Percentiles rank a stretch among this genome's conserved stretches.
These are phyloP conservation scores for Perognathus longimembris DNA, from an alignment of 2,113 vertebrate genomes.

Conservation along the genomic window DNA sequence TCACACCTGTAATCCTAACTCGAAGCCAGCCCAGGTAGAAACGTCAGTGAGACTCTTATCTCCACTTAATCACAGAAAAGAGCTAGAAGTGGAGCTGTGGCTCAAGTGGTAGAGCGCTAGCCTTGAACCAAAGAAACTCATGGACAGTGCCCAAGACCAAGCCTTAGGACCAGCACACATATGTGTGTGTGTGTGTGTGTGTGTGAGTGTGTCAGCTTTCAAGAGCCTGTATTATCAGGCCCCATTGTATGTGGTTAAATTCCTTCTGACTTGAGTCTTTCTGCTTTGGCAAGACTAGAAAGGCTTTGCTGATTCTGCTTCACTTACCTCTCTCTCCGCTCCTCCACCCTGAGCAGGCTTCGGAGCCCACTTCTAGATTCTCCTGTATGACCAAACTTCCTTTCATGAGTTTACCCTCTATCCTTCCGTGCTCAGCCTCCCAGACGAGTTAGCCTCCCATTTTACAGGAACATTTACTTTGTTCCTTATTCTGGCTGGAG, in stretches of 20 bases:
- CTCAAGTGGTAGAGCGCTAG: too few relatives aligned
- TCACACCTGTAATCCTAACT: too few relatives aligned
- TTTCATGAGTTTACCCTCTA: background rate
- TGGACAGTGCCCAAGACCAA: too few relatives aligned
- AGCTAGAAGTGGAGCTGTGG: too few relatives aligned
- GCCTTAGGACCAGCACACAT: too few relatives aligned
- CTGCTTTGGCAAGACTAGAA: background rate
- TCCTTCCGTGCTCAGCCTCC: background rate
- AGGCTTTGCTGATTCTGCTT: background rate
- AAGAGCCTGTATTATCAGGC: background rate
- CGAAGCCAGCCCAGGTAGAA: too few relatives aligned
- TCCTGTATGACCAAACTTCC: background rate
- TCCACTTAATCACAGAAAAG: too few relatives aligned
- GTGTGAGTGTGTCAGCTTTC: constrained; percentile 30
- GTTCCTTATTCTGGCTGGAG: background rate
- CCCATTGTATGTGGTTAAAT: background rate
- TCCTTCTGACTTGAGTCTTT: background rate
- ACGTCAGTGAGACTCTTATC: too few relatives aligned
- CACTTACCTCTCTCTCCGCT: background rate
- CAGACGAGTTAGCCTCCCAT: background rate
- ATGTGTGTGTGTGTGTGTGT: too few relatives aligned
- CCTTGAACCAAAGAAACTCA: too few relatives aligned
- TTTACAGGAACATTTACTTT: background rate
- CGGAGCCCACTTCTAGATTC: background rate
- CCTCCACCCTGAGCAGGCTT: background rate